phyloP scores from a whole-genome alignment of 1,140 invertebrate genomes.

The Bombus impatiens region DNA sequence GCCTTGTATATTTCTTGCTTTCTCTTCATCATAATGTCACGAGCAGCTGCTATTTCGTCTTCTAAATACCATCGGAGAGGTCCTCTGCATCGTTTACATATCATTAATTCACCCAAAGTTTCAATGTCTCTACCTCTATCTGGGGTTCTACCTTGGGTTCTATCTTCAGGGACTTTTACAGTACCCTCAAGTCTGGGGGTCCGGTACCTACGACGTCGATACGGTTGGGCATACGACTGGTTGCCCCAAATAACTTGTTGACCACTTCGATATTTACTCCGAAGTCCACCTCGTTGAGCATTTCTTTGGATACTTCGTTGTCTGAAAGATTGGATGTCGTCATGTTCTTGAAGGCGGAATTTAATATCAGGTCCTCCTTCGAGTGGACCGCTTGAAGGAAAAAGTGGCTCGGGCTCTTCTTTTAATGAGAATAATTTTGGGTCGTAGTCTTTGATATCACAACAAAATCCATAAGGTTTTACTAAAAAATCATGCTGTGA shows the following conservation, averaged over 20 bases:
- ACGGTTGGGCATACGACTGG: background rate
- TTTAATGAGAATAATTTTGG: constrained; percentile 50
- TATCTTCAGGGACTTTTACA: too few relatives aligned
- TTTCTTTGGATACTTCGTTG: constrained; percentile 17
- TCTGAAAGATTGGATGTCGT: background rate
- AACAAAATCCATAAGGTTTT: constrained; percentile 76
- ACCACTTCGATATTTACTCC: background rate
- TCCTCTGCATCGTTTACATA: constrained; percentile 64
- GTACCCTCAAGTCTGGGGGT: too few relatives aligned
- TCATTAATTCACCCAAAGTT: background rate
- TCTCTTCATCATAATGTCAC: constrained; percentile 52
- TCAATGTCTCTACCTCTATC: background rate
- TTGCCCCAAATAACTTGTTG: constrained; percentile 40
- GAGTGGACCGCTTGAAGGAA: constrained; percentile 34
- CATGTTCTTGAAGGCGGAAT: constrained; percentile 64
- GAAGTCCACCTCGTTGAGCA: background rate
- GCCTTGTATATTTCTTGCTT: constrained; percentile 46
- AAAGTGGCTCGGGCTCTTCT: constrained; percentile 9
- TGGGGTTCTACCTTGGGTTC: too few relatives aligned
- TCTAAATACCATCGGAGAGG: constrained; percentile 70
- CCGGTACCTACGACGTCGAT: background rate
- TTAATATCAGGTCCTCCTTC: constrained; percentile 68
- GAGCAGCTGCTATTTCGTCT: constrained; percentile 69
- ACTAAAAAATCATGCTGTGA: background rate
- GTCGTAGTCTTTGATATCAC: constrained; percentile 66